Evolutionary conservation across 1,140 invertebrate species (phyloP), one percentile per base, ranked within the genome.

Genomic region (Heliconius hewitsoni): DNA sequence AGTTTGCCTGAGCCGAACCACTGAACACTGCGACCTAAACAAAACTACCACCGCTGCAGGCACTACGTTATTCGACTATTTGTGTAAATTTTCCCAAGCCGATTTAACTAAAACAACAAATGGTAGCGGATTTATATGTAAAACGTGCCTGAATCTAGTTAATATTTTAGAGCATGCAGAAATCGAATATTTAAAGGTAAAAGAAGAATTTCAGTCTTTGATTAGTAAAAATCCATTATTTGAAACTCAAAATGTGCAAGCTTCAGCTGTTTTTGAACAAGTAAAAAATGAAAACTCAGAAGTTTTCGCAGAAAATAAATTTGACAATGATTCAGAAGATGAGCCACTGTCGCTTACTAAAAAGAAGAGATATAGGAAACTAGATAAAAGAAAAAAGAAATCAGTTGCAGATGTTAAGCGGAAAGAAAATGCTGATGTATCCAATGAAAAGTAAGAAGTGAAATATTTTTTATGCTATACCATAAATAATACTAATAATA

Each of bases 171-270:
- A 94, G 81, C 86, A 88, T 60, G 86, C 93, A 16, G 93, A 94
- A 80, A 71, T 89, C 34, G 92, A 93, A 71, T 94, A 94, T 72
- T 57, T 86, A 2, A 93, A 93, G 78, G 72, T 92, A 16, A 93
- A 91, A 82, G 89, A 91, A 52, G 83, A 88, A 27, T 94, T 94
- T 83, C 90, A 93, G 73, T 83, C 89, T 66, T 89, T 94, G 23
- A 82, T 94, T 34, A 91, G 83, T 74, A 93, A 92, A 81, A 94
- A 94, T 77, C 93, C 93, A 5, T 76, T 94, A 73, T 93, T 94
- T 80, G 87, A 85, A 0, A 18, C 50, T 3, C 74, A 71, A 39
- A 60, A 42, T 27, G n/a, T 39, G 30, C 74, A 77, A 72, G 50
- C 76, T 4, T 74, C 85, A 57, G 72, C 85, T 27, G 80, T 74